Conservation (phyloP, 2,113 vertebrate species). For the Cavia porcellus region DNA sequence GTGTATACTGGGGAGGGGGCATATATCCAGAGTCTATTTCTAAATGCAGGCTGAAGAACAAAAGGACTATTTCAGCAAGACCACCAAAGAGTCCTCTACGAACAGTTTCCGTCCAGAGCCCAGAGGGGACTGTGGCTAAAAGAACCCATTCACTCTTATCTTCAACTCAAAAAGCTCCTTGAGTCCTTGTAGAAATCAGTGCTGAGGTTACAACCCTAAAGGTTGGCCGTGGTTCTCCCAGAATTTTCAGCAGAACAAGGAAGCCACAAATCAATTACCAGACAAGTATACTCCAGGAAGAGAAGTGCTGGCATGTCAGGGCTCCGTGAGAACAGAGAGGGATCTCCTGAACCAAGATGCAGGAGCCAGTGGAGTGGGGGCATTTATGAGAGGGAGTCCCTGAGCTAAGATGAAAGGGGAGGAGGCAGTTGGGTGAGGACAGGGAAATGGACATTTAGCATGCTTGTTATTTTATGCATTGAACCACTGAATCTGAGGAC, state of each 20-base stretch:
- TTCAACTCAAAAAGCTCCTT: neutral
- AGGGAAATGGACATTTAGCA: neutral
- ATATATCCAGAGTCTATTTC: constrained; percentile 11
- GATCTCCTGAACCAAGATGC: neutral
- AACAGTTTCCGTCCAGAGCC: constrained; percentile 3
- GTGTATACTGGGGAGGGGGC: neutral
- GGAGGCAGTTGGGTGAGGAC: neutral
- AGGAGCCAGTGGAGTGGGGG: too few species aligned
- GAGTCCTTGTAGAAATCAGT: neutral
- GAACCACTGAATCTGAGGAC: neutral
- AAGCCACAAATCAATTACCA: neutral
- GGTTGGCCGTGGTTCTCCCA: neutral
- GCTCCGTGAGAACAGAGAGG: neutral
- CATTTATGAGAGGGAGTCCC: neutral
- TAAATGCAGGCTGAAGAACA: constrained; percentile 24
- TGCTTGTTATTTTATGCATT: neutral
- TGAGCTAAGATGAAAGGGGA: neutral
- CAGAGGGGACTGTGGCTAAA: neutral
- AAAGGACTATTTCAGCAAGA: constrained; percentile 1
- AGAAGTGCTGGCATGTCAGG: neutral
- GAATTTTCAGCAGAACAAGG: neutral
- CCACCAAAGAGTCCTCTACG: neutral
- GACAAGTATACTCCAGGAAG: neutral
- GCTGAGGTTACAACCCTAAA: neutral
- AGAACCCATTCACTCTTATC: neutral